Conservation (phyloP, 2,888 invertebrate genomes). For the Cerastis leucographa region DNA sequence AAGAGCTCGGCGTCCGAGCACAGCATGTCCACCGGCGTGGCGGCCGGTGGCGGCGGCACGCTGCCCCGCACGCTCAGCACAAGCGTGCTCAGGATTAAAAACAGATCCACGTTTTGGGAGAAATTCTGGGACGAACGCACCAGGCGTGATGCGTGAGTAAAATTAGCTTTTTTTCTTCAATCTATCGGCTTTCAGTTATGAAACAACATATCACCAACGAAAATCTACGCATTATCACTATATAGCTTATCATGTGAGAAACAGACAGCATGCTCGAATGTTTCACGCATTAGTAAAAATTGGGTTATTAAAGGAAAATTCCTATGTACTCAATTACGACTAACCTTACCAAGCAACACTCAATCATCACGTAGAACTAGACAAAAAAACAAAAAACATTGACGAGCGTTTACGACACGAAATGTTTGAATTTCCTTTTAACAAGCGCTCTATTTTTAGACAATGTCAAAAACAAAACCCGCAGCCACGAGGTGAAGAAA, state of each 20-base stretch:
- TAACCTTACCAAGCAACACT: constrained; percentile 22
- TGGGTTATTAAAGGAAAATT: constrained; percentile 19
- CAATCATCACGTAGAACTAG: not conserved
- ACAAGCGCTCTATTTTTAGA: constrained; percentile 28
- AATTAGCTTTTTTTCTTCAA: constrained; percentile 33
- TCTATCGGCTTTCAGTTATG: not conserved
- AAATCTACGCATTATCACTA: constrained; percentile 4
- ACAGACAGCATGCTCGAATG: constrained; percentile 6
- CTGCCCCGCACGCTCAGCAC: constrained; percentile 94
- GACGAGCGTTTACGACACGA: not conserved
- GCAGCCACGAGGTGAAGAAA: constrained; percentile 7
- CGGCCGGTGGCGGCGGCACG: constrained; percentile 87
- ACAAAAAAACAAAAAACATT: constrained; percentile 12
- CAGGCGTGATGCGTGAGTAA: constrained; percentile 93
- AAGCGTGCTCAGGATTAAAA: constrained; percentile 94
- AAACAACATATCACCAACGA: constrained; percentile 7
- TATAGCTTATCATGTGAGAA: constrained; percentile 25
- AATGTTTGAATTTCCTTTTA: constrained; percentile 34
- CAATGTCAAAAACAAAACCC: constrained; percentile 28
- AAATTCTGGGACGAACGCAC: constrained; percentile 94
- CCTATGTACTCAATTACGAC: not conserved
- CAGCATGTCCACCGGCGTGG: constrained; percentile 89
- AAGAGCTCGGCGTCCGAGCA: constrained; percentile 89
- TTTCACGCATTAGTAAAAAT: constrained; percentile 24
- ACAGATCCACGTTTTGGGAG: constrained; percentile 95